Evolutionary conservation across 2,113 vertebrate species (phyloP).

Genomic region (Hyla sarda): DNA sequence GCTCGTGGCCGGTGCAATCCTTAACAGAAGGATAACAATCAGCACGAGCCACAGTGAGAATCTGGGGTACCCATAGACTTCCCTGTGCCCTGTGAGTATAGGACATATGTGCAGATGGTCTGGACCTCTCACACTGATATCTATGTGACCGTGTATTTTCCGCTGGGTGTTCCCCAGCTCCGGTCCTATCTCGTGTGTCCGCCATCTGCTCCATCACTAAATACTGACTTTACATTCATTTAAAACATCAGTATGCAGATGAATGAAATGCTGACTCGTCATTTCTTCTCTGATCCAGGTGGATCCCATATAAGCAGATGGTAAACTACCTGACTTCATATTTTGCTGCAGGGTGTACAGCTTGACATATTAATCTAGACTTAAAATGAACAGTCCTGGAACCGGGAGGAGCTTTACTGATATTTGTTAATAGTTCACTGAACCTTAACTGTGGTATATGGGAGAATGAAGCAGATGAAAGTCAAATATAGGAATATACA

Average conservation of each 20-base stretch:
- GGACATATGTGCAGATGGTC: background rate
- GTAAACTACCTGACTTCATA: slow-evolving; percentile 11
- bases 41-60: no score
- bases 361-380: slow-evolving; percentile 7
- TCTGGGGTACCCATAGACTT: no score
- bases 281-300: background rate
- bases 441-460: background rate
- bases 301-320: slow-evolving; percentile 32
- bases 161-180: background rate
- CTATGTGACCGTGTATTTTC: background rate
- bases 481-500: background rate
- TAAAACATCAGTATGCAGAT: slow-evolving; percentile 18
- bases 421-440: background rate
- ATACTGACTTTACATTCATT: slow-evolving; percentile 1
- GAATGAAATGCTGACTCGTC: background rate
- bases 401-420: background rate
- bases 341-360: background rate
- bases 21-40: no score
- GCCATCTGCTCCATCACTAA: slow-evolving; percentile 6
- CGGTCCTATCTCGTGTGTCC: background rate
- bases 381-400: background rate
- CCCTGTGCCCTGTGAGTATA: no score
- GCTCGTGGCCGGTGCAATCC: no score
- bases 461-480: background rate
- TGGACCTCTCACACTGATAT: background rate